A percentile compares a stretch with the other conserved stretches of the same genome.
Evolutionary conservation across 1,140 invertebrate genomes (phyloP).

Genomic region (Branchinecta lindahli): DNA sequence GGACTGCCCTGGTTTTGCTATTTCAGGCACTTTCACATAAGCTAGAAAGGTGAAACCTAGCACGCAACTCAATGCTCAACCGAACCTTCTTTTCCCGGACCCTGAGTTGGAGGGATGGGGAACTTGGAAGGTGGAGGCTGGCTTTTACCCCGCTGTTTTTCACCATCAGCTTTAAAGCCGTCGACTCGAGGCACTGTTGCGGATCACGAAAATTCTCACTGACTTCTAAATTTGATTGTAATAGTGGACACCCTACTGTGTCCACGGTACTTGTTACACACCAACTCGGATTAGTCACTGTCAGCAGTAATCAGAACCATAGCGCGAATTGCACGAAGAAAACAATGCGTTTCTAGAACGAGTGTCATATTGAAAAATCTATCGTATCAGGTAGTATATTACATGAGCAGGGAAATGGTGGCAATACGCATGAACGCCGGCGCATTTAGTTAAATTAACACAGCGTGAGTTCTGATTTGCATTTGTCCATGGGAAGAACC

Average conservation of each 20-base stretch:
- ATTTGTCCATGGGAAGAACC: too few species aligned
- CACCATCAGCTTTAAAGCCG: too few species aligned
- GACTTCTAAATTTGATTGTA: constrained; percentile 7
- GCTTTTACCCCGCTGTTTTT: too few species aligned
- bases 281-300: background rate
- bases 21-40: too few species aligned
- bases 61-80: too few species aligned
- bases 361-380: constrained; percentile 9
- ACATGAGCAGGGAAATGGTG: background rate
- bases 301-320: constrained; percentile 2
- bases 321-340: background rate
- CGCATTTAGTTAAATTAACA: constrained; percentile 1
- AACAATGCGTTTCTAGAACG: background rate
- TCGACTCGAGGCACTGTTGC: background rate
- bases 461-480: background rate
- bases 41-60: too few species aligned
- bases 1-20: too few species aligned
- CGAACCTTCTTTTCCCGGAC: too few species aligned
- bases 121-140: too few species aligned
- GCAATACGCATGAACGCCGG: background rate
- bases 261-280: background rate
- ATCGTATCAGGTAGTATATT: constrained; percentile 6
- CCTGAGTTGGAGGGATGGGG: too few species aligned
- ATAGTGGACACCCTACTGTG: background rate
- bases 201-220: background rate